Percentiles rank a stretch among this genome's conserved stretches.
Conservation (phyloP, 2,888 invertebrate species). For the Helleia helle region DNA sequence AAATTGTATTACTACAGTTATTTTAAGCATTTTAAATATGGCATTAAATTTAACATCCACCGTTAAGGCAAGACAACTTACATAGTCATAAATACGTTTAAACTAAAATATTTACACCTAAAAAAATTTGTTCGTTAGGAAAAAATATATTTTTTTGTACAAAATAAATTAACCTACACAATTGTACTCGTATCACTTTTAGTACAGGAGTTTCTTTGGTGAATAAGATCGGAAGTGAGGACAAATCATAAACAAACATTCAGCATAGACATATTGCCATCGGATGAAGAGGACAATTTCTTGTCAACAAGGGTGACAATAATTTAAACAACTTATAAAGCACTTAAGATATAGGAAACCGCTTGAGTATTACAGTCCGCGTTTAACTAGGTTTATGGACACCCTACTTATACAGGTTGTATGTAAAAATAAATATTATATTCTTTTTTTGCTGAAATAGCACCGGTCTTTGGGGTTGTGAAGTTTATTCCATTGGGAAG, state of each 20-base stretch:
- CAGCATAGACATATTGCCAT: background rate
- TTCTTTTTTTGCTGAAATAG: too few relatives aligned
- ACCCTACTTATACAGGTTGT: background rate
- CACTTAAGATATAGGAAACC: slow-evolving; percentile 6
- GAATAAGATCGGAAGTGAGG: slow-evolving; percentile 4
- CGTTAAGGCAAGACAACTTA: slow-evolving; percentile 19
- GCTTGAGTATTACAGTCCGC: slow-evolving; percentile 1
- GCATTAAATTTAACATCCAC: background rate
- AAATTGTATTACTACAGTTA: too few relatives aligned
- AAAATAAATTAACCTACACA: slow-evolving; percentile 26
- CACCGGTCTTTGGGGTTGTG: too few relatives aligned
- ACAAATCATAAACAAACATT: background rate
- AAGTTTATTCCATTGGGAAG: too few relatives aligned
- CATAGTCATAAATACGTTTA: slow-evolving; percentile 21
- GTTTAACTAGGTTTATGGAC: background rate
- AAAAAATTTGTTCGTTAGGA: slow-evolving; percentile 16
- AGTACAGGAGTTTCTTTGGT: slow-evolving; percentile 12
- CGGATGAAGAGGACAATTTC: too few relatives aligned
- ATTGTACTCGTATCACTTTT: slow-evolving; percentile 18
- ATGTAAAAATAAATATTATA: background rate
- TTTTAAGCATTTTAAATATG: too few relatives aligned
- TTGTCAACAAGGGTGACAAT: background rate
- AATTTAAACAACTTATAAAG: slow-evolving; percentile 8
- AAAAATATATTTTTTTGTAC: slow-evolving; percentile 31
- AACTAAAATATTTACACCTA: slow-evolving; percentile 20